A percentile compares a stretch with the other conserved stretches of the same genome.
Conservation (phyloP, 2,888 invertebrate genomes). For the Apamea monoglypha region DNA sequence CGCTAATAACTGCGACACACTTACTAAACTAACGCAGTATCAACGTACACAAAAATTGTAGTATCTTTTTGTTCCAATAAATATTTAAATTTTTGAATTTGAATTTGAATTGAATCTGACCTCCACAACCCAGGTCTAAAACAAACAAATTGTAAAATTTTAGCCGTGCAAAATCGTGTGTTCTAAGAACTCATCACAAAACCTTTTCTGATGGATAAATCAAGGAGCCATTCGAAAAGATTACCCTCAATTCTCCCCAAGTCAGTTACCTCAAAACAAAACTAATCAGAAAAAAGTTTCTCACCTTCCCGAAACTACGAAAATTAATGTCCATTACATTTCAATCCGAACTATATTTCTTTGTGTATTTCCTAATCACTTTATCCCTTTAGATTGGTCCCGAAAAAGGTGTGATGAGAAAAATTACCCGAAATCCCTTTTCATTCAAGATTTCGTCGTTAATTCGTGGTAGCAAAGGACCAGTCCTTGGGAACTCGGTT, state of each 20-base stretch:
- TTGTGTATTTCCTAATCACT: slow-evolving; percentile 51
- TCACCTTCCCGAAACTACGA: slow-evolving; percentile 15
- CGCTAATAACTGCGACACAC: no score
- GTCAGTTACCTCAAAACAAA: slow-evolving; percentile 30
- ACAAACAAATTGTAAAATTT: no score
- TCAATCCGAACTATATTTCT: slow-evolving; percentile 46
- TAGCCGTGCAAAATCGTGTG: neutral
- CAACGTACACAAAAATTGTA: no score
- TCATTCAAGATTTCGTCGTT: slow-evolving; percentile 34
- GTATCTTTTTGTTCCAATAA: no score
- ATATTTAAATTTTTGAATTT: no score
- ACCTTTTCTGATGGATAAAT: neutral
- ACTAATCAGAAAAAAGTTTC: slow-evolving; percentile 21
- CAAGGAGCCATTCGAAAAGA: neutral
- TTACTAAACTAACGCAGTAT: no score
- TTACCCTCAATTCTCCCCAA: neutral
- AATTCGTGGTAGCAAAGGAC: slow-evolving; percentile 47
- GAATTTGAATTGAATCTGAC: no score
- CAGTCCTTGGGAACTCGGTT: slow-evolving; percentile 34
- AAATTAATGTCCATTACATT: slow-evolving; percentile 55
- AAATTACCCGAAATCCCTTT: slow-evolving; percentile 56
- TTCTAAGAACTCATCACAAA: neutral
- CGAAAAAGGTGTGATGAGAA: slow-evolving; percentile 62
- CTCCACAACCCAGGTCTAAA: no score
- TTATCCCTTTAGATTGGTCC: slow-evolving; percentile 60